A percentile compares a stretch with the other conserved stretches of the same genome.
Evolutionary conservation across 1,140 invertebrate genomes (phyloP).

Genomic region (Euborellia annulipes): DNA sequence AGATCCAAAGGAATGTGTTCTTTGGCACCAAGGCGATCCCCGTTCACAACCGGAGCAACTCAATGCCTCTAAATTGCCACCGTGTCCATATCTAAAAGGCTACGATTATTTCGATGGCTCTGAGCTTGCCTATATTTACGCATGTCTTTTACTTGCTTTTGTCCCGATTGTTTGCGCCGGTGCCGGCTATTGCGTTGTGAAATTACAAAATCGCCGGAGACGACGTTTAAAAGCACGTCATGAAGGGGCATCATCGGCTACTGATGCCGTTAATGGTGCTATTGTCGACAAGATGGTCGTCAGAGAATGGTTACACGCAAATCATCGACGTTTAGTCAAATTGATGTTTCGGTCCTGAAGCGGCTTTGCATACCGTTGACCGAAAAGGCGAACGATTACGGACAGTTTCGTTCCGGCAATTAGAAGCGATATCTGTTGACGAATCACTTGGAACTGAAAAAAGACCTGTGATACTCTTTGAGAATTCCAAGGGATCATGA

Average conservation of each 20-base stretch:
- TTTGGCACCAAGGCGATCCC: constrained; percentile 66
- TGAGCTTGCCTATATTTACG: constrained; percentile 92
- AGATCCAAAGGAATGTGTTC: constrained; percentile 82
- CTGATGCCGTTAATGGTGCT: too few relatives aligned
- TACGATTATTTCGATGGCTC: constrained; percentile 95
- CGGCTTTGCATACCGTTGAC: constrained; percentile 68
- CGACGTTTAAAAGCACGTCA: constrained; percentile 59
- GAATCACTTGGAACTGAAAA: constrained; percentile 69
- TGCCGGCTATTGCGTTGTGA: constrained; percentile 84
- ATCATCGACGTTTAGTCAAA: constrained; percentile 78
- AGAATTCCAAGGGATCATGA: constrained; percentile 87
- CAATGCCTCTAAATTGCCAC: constrained; percentile 66
- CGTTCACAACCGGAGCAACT: constrained; percentile 86
- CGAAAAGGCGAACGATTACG: constrained; percentile 77
- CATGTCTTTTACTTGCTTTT: constrained; percentile 73
- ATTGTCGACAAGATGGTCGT: constrained; percentile 87
- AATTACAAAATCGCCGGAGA: constrained; percentile 72
- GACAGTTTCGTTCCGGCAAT: constrained; percentile 56
- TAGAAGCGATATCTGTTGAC: constrained; percentile 63
- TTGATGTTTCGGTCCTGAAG: constrained; percentile 74
- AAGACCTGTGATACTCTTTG: constrained; percentile 67
- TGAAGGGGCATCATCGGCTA: too few relatives aligned
- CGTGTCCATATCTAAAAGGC: constrained; percentile 75
- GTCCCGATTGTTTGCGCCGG: constrained; percentile 85
- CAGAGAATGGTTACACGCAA: constrained; percentile 89